Percentiles rank a stretch among this genome's conserved stretches.
Conservation (phyloP, 2,888 invertebrate genomes). For the Tetragnatha montana region DNA sequence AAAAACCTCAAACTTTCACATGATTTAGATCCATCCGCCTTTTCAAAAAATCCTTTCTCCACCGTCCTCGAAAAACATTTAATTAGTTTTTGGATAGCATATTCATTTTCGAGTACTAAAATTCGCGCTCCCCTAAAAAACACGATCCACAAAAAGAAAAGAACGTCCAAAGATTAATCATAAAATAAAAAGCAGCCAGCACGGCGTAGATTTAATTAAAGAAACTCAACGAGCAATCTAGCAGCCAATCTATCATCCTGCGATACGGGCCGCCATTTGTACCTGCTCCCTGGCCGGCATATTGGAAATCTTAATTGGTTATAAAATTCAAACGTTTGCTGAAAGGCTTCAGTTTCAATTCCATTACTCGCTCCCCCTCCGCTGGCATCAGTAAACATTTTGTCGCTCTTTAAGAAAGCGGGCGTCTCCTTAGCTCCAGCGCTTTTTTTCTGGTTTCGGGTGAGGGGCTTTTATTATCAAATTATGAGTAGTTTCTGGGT, state of each 20-base stretch:
- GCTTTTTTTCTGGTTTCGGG: neutral
- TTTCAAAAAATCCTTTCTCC: neutral
- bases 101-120: neutral
- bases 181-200: neutral
- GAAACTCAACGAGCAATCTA: slow-evolving; percentile 1
- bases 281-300: neutral
- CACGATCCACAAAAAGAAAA: neutral
- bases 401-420: slow-evolving; percentile 30
- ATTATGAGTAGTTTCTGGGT: no score
- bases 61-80: neutral
- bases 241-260: neutral
- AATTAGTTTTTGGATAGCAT: slow-evolving; percentile 1
- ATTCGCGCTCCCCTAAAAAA: neutral
- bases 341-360: slow-evolving; percentile 24
- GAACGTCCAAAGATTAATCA: neutral
- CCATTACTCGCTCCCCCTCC: slow-evolving; percentile 46
- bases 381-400: slow-evolving; percentile 44
- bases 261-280: slow-evolving; percentile 22
- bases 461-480: neutral
- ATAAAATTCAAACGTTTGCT: slow-evolving; percentile 33
- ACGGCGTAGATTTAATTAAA: neutral
- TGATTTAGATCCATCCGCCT: neutral
- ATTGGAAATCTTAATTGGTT: slow-evolving; percentile 28
- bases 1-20: neutral
- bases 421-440: neutral